Evolutionary conservation across 2,888 invertebrate genomes (phyloP).

Genomic region (Lasiommata megera): DNA sequence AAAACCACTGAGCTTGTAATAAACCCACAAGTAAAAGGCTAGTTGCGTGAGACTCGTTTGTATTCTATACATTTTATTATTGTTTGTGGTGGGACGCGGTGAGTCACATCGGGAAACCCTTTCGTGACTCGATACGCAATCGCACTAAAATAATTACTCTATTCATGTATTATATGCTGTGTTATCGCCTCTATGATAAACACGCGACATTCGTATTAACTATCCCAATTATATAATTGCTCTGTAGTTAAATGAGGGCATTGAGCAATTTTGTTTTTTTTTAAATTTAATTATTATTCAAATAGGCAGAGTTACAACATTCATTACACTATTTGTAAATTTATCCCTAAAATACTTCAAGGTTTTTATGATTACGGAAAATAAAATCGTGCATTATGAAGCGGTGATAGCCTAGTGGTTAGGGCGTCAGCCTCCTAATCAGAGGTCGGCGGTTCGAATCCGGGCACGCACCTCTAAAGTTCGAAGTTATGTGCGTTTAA

Average conservation of each 20-base stretch:
- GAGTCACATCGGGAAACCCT: slow-evolving; percentile 77
- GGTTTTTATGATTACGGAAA: too few species aligned
- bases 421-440: too few species aligned
- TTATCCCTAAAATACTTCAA: too few species aligned
- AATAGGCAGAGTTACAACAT: neutral
- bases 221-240: slow-evolving; percentile 22
- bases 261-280: neutral
- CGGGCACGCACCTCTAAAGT: too few species aligned
- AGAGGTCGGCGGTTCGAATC: too few species aligned
- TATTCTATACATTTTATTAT: slow-evolving; percentile 29
- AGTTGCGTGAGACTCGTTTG: slow-evolving; percentile 20
- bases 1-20: slow-evolving; percentile 1
- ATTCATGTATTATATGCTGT: slow-evolving; percentile 48
- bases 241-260: neutral
- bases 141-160: slow-evolving; percentile 60
- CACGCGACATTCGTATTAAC: slow-evolving; percentile 34
- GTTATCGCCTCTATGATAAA: slow-evolving; percentile 41
- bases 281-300: neutral
- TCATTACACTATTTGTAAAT: too few species aligned
- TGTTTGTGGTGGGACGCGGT: slow-evolving; percentile 27
- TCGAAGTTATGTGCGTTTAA: too few species aligned
- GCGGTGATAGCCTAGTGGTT: too few species aligned
- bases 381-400: too few species aligned
- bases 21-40: slow-evolving; percentile 17
- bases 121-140: slow-evolving; percentile 75